These are phyloP conservation scores for Agelas oroides DNA, from an alignment of 37 sponge, comb jelly and placozoan species.

Conservation along the genomic window DNA sequence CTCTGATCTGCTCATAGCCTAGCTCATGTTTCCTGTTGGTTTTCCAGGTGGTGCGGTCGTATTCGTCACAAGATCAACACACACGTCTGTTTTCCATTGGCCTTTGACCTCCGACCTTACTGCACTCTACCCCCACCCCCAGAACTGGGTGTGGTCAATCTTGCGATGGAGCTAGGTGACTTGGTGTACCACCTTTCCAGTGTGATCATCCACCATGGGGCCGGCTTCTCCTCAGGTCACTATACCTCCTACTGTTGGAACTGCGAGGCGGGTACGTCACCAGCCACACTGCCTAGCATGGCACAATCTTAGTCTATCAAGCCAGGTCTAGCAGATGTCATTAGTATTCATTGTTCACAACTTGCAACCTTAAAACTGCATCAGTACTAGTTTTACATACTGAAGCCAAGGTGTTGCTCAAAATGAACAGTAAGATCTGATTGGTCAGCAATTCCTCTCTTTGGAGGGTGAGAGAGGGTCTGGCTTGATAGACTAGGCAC, in stretches of 20 bases:
- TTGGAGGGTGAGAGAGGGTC: too few species aligned
- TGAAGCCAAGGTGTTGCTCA: too few species aligned
- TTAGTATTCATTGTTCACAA: too few species aligned
- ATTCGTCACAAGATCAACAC: slow-evolving; percentile 64
- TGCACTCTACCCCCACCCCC: slow-evolving; percentile 7
- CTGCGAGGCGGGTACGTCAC: slow-evolving; percentile 51
- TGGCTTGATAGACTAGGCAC: too few species aligned
- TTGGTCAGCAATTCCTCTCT: too few species aligned
- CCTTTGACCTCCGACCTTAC: slow-evolving; percentile 58
- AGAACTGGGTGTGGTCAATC: neutral
- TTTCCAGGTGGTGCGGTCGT: slow-evolving; percentile 56
- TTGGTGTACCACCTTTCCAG: slow-evolving; percentile 71
- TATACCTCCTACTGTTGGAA: slow-evolving; percentile 80
- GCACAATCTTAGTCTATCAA: neutral
- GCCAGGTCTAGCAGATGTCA: neutral
- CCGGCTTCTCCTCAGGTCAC: slow-evolving; percentile 71
- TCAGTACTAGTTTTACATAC: too few species aligned
- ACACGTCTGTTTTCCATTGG: slow-evolving; percentile 67
- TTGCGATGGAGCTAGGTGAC: neutral
- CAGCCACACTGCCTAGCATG: too few species aligned
- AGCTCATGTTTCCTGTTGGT: neutral
- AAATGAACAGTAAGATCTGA: too few species aligned
- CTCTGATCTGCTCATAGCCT: too few species aligned
- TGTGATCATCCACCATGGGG: slow-evolving; percentile 79
- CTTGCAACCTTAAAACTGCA: too few species aligned